These are phyloP conservation scores for Manis pentadactyla DNA, from an alignment of 2,797 vertebrate species.

Conservation along the genomic window DNA sequence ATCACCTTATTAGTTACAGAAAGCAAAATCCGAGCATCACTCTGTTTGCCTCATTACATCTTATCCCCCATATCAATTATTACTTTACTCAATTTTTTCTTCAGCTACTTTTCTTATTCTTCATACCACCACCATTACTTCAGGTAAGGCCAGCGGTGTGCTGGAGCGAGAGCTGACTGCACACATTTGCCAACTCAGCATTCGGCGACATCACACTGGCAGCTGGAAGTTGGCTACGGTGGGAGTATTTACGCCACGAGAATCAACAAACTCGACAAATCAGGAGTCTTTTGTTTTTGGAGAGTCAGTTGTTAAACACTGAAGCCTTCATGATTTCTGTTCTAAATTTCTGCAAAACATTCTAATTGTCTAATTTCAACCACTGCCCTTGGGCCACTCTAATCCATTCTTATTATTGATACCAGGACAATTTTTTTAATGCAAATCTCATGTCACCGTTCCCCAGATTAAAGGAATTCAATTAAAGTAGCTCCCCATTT, in stretches of 20 bases:
- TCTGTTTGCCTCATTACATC: not conserved
- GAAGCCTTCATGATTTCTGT: not conserved
- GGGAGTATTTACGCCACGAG: not conserved
- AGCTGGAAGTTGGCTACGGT: not conserved
- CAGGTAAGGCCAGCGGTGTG: not conserved
- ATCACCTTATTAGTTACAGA: conserved; percentile 10
- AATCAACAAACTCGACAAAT: not conserved
- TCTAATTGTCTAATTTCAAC: not conserved
- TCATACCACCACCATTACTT: not conserved
- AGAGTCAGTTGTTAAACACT: not conserved
- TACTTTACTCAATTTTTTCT: not conserved
- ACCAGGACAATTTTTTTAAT: not conserved
- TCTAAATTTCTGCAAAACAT: conserved; percentile 10
- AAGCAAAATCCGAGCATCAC: not conserved
- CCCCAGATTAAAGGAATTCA: conserved; percentile 6
- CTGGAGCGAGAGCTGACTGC: not conserved
- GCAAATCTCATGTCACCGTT: not conserved
- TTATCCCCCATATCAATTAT: not conserved
- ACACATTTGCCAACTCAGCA: not conserved
- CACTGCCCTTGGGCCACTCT: not conserved
- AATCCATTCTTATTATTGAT: conserved; percentile 9
- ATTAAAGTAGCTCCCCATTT: not conserved
- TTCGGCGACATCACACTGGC: not conserved
- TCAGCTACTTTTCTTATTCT: not conserved
- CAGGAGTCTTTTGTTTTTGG: not conserved